A percentile compares a stretch with the other conserved stretches of the same genome.
phyloP scores from a whole-genome alignment of 2,888 invertebrate genomes.

The Acleris laterana region DNA sequence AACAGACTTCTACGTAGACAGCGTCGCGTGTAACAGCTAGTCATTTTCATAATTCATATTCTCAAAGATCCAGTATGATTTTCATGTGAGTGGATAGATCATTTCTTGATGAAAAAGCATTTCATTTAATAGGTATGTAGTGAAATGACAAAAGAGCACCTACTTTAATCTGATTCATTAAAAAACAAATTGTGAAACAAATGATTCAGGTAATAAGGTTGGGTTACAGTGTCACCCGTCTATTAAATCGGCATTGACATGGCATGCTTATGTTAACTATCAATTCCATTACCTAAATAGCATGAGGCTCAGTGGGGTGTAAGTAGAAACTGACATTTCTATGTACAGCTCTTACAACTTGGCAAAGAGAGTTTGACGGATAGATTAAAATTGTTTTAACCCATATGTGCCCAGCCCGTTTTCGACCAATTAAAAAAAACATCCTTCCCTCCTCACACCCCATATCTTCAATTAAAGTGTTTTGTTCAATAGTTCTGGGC shows the following conservation, averaged over 20 bases:
- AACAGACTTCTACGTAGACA: too few species aligned
- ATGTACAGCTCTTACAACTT: too few species aligned
- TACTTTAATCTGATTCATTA: neutral
- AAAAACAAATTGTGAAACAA: slow-evolving; percentile 10
- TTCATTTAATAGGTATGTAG: neutral
- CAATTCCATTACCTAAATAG: slow-evolving; percentile 26
- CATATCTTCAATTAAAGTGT: too few species aligned
- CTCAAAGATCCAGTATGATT: neutral
- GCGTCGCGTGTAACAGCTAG: too few species aligned
- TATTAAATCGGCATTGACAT: slow-evolving; percentile 34
- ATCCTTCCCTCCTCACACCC: too few species aligned
- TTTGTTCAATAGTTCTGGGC: too few species aligned
- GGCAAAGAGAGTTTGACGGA: too few species aligned
- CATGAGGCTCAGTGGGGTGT: slow-evolving; percentile 23
- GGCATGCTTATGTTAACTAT: slow-evolving; percentile 12
- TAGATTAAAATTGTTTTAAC: too few species aligned
- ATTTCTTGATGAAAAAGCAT: neutral
- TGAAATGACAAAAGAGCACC: neutral
- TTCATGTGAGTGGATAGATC: neutral
- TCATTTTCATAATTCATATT: too few species aligned
- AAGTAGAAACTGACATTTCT: neutral
- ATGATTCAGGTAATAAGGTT: slow-evolving; percentile 22
- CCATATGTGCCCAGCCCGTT: too few species aligned
- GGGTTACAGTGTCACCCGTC: slow-evolving; percentile 18
- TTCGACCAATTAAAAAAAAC: too few species aligned